phyloP scores from a whole-genome alignment of 1,140 invertebrate species.

The Teleogryllus occipitalis region DNA sequence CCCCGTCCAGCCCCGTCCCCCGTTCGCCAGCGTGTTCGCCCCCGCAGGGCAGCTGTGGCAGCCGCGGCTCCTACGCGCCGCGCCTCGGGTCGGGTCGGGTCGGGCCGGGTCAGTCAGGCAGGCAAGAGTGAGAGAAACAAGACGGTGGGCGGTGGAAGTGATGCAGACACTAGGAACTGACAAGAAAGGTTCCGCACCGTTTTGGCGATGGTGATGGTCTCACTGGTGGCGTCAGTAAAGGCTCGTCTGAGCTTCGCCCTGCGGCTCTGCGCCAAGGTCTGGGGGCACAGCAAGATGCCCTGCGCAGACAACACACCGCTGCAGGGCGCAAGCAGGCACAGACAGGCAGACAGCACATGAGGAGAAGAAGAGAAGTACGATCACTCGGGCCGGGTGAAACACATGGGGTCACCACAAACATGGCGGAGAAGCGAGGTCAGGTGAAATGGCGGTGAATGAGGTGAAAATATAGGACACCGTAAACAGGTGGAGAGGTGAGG shows the following conservation, averaged over 20 bases:
- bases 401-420: too few relatives aligned
- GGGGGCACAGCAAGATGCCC: constrained; percentile 77
- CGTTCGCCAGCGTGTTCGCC: not conserved
- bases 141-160: not conserved
- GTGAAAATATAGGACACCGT: too few relatives aligned
- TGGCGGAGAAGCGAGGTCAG: too few relatives aligned
- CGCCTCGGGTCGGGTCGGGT: too few relatives aligned
- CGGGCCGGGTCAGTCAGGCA: not conserved
- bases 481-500: too few relatives aligned
- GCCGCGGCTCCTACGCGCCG: too few relatives aligned
- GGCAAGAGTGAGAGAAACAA: not conserved
- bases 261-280: constrained; percentile 75
- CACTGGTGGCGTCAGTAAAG: constrained; percentile 78
- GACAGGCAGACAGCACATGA: constrained; percentile 10
- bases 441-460: too few relatives aligned
- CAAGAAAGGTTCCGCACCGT: constrained; percentile 52
- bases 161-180: not conserved
- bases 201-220: constrained; percentile 79
- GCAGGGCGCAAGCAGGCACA: constrained; percentile 9
- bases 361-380: not conserved
- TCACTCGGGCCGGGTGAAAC: not conserved
- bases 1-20: not conserved
- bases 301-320: constrained; percentile 34
- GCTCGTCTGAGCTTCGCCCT: constrained; percentile 70
- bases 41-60: not conserved